Conservation (phyloP, 2,797 vertebrate species). For the Furcifer pardalis region DNA sequence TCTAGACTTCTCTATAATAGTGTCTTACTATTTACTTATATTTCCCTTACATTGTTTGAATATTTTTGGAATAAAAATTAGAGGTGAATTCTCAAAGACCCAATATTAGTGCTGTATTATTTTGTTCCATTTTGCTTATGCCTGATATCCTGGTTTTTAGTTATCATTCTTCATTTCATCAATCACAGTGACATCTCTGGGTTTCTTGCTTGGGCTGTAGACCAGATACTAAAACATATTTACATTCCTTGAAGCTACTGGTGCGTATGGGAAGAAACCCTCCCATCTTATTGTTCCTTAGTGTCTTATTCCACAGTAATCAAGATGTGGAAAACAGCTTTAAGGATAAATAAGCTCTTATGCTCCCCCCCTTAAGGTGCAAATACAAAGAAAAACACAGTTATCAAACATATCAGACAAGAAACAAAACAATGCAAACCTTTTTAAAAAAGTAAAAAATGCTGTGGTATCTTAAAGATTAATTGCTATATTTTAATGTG, state of each 20-base stretch:
- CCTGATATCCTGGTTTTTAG: too few species aligned
- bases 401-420: too few species aligned
- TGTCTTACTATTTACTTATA: neutral
- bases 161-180: neutral
- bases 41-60: neutral
- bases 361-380: conserved; percentile 4
- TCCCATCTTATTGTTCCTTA: neutral
- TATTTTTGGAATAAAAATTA: conserved; percentile 25
- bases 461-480: too few species aligned
- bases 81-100: neutral
- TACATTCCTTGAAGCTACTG: neutral
- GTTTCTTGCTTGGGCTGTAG: neutral
- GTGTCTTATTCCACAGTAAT: neutral
- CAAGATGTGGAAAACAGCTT: neutral
- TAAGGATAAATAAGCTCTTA: neutral
- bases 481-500: too few species aligned
- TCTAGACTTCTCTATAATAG: neutral
- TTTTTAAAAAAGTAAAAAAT: too few species aligned
- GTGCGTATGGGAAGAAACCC: neutral
- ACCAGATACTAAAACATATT: neutral
- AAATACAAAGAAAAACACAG: neutral
- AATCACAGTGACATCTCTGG: neutral
- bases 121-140: conserved; percentile 11
- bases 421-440: too few species aligned
- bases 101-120: neutral